Evolutionary conservation across 37 sponge, comb jelly and placozoan species (phyloP).

Genomic region (Ianthella basta): DNA sequence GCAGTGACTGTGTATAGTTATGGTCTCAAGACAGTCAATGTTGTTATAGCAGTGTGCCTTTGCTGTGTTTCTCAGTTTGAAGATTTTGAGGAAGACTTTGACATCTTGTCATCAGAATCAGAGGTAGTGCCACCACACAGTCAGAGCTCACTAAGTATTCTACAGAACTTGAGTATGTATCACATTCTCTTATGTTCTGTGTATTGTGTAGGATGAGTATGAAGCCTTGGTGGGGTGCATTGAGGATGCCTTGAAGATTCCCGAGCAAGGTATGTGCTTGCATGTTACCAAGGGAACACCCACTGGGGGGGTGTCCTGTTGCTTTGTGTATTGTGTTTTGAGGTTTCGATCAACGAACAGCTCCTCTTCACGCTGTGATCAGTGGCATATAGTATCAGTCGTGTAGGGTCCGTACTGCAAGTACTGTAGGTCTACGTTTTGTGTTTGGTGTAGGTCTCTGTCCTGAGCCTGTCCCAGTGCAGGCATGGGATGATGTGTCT

Average conservation of each 20-base stretch:
- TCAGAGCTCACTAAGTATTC: background rate
- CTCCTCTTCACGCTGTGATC: too few species aligned
- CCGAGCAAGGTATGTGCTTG: constrained; percentile 19
- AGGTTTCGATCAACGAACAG: too few species aligned
- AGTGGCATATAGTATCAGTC: too few species aligned
- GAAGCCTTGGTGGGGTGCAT: constrained; percentile 74
- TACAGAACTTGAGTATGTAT: too few species aligned
- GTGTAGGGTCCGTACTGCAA: too few species aligned
- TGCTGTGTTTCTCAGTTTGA: constrained; percentile 41
- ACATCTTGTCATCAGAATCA: constrained; percentile 34
- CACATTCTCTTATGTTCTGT: background rate
- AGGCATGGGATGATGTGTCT: constrained; percentile 19
- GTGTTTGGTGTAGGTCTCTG: too few species aligned
- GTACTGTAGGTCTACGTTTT: too few species aligned
- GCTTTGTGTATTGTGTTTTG: too few species aligned
- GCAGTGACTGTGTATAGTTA: background rate
- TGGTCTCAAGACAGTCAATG: background rate
- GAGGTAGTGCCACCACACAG: constrained; percentile 22
- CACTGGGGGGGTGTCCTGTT: too few species aligned
- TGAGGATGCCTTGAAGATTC: constrained; percentile 58
- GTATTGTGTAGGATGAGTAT: constrained; percentile 65
- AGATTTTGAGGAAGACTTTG: constrained; percentile 67
- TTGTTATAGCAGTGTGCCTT: background rate
- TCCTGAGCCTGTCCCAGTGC: background rate
- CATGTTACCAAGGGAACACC: too few species aligned